Evolutionary conservation across 1,140 invertebrate species (phyloP), one percentile per base, ranked within the genome.

Genomic region (Xylocopa sonorina): DNA sequence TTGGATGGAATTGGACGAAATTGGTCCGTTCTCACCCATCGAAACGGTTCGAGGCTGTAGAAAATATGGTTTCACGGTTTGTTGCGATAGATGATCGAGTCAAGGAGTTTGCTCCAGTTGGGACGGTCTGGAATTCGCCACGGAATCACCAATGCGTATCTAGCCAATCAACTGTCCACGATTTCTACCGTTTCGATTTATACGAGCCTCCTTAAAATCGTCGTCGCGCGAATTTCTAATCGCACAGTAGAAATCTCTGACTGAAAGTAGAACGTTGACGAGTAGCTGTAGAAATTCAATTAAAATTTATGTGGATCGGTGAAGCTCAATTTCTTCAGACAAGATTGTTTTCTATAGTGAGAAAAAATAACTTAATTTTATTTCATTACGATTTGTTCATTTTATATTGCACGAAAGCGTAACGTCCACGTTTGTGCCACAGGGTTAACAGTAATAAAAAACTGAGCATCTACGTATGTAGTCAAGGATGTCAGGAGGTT

Each of bases 31-130:
- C 76, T 63, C 66, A 32, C 34, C 34, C 55, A 67, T 48, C 58
- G 55, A 50, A 50, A 43, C 29, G 43, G 58, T 66, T 69, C 50
- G 29, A 72, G 53, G 51, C 51, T 78, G 60, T 62, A 50, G 67
- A 81, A 78, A 72, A 66, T 78, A 72, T 63, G 71, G 71, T 81
- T 81, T 81, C 71, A 78, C 75, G 80, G 80, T 81, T 75, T 66
- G 75, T 57, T 77, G 67, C 67, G 67, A 29, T 60, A 63, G 60
- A 72, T 72, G 80, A 81, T 81, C 58, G 80, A 68, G 63, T 43
- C 60, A 68, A 58, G 73, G n/a, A 34, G 53, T 62, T 51, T 46
- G 43, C 51, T 34, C 29, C 55, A 24, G 32, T 16, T 67, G 64
- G n/a, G 34, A 53, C 48, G 34, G 58, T 51, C 9, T 78, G 78